Conservation (phyloP, 92 coral and sea anemone genomes). For the Nematostella vectensis region DNA sequence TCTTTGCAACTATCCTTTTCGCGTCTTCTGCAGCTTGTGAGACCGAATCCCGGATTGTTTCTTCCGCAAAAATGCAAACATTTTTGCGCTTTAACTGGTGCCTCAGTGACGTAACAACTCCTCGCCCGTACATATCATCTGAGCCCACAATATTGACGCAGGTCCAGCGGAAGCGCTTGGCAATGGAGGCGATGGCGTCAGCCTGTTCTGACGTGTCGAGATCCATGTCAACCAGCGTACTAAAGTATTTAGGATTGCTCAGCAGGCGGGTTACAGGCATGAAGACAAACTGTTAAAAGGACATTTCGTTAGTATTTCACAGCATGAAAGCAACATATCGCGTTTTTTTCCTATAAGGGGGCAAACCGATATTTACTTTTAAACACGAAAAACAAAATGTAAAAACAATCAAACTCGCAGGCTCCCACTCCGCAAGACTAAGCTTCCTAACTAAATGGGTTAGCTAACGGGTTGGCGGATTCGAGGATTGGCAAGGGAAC, state of each 20-base stretch:
- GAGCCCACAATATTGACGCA: slow-evolving; percentile 61
- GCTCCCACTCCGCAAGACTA: too few relatives aligned
- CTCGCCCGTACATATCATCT: slow-evolving; percentile 34
- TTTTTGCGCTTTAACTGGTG: slow-evolving; percentile 40
- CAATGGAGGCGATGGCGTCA: slow-evolving; percentile 43
- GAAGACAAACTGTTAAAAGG: slow-evolving; percentile 23
- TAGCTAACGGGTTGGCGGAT: too few relatives aligned
- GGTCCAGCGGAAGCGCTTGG: slow-evolving; percentile 49
- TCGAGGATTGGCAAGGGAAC: too few relatives aligned
- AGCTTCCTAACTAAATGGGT: too few relatives aligned
- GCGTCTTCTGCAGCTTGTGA: too few relatives aligned
- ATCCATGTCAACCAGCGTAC: slow-evolving; percentile 38
- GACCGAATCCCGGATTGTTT: slow-evolving; percentile 11
- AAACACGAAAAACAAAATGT: too few relatives aligned
- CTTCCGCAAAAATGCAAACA: slow-evolving; percentile 43
- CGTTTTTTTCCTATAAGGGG: too few relatives aligned
- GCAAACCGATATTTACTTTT: too few relatives aligned
- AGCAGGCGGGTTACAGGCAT: slow-evolving; percentile 36
- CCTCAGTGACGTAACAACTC: slow-evolving; percentile 26
- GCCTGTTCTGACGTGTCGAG: slow-evolving; percentile 57
- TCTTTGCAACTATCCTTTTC: background rate
- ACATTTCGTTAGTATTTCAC: background rate
- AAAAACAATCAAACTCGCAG: too few relatives aligned
- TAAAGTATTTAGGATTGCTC: slow-evolving; percentile 28
- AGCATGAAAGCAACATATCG: too few relatives aligned